Evolutionary conservation across 2,113 vertebrate species (phyloP).

Genomic region (Eublepharis macularius): DNA sequence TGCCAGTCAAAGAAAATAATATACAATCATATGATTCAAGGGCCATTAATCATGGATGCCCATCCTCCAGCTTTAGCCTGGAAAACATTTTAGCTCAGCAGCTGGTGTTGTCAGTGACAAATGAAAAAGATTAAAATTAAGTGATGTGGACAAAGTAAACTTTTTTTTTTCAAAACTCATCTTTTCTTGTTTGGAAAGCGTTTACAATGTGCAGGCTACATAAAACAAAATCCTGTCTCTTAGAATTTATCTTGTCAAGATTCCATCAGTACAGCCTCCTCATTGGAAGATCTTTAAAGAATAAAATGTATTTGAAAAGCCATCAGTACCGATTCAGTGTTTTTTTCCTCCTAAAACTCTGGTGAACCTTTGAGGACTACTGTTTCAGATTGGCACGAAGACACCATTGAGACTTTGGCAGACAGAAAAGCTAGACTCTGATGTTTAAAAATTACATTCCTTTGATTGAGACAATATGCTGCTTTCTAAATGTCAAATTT

Average conservation of each 20-base stretch:
- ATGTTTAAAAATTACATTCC: neutral
- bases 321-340: neutral
- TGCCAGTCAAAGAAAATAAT: constrained; percentile 53
- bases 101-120: constrained; percentile 71
- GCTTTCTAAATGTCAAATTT: neutral
- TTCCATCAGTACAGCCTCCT: constrained; percentile 12
- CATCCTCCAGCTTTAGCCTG: constrained; percentile 46
- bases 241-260: constrained; percentile 22
- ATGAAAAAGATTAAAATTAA: constrained; percentile 68
- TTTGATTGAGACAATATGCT: neutral
- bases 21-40: constrained; percentile 38
- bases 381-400: neutral
- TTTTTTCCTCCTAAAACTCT: neutral
- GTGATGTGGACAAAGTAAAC: constrained; percentile 56
- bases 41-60: constrained; percentile 64
- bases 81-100: constrained; percentile 69
- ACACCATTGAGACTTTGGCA: neutral
- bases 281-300: neutral
- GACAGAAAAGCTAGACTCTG: neutral
- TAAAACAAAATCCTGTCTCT: constrained; percentile 13
- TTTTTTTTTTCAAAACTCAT: constrained; percentile 45
- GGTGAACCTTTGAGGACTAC: neutral
- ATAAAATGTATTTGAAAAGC: neutral
- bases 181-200: constrained; percentile 17
- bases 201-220: constrained; percentile 28